Evolutionary conservation across 2,113 vertebrate genomes (phyloP).

Genomic region (Hypanus sabinus): DNA sequence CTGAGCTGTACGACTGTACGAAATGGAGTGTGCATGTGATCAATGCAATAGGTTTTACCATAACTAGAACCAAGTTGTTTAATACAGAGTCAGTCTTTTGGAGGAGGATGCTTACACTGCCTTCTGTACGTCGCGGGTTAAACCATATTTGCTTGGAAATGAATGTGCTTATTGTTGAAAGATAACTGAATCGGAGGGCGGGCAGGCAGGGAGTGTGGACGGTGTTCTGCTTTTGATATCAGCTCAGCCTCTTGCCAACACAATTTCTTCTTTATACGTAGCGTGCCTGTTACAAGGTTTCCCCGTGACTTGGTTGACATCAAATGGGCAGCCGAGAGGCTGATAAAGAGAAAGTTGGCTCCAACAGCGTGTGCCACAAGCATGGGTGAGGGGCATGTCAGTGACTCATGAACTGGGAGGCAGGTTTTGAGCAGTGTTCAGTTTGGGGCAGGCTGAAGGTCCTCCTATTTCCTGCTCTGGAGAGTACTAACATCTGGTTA

Average conservation of each 20-base stretch:
- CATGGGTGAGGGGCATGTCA: neutral
- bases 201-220: neutral
- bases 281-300: neutral
- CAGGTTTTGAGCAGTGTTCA: neutral
- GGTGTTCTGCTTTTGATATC: conserved; percentile 4
- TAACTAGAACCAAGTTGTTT: neutral
- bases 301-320: neutral
- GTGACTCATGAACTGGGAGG: neutral
- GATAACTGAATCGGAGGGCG: neutral
- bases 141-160: neutral
- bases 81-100: neutral
- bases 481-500: neutral
- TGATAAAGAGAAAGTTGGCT: neutral
- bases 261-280: neutral
- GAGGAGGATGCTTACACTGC: neutral
- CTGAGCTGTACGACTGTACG: too few relatives aligned
- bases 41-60: neutral
- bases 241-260: neutral
- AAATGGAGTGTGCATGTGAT: too few relatives aligned
- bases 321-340: neutral
- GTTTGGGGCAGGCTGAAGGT: neutral
- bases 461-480: neutral
- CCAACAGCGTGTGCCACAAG: neutral
- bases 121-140: neutral
- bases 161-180: neutral